Evolutionary conservation across 37 sponge, comb jelly and placozoan genomes (phyloP).

Genomic region (Oopsacas minuta): DNA sequence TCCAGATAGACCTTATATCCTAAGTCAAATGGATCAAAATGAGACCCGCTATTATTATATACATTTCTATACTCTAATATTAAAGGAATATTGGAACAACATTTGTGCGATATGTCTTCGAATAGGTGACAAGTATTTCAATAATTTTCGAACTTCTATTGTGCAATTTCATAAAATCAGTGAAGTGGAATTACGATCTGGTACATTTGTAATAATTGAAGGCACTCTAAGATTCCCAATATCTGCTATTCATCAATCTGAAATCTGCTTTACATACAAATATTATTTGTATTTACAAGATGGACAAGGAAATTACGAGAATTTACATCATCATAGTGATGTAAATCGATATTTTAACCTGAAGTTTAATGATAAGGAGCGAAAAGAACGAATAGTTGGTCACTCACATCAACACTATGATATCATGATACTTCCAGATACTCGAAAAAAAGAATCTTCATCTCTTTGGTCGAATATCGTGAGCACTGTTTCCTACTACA

Average conservation of each 20-base stretch:
- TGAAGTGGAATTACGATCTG: background rate
- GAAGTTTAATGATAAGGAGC: background rate
- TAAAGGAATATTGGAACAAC: background rate
- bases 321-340: background rate
- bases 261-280: background rate
- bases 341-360: background rate
- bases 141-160: background rate
- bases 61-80: background rate
- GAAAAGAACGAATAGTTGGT: background rate
- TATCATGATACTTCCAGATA: background rate
- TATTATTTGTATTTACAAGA: background rate
- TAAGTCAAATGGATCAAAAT: no score
- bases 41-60: background rate
- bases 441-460: background rate
- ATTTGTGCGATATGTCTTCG: background rate
- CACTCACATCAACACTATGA: background rate
- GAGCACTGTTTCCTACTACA: background rate
- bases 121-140: background rate
- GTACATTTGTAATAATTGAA: background rate
- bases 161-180: background rate
- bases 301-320: background rate
- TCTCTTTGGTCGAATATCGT: background rate
- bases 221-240: background rate
- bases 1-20: no score
- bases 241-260: background rate